Evolutionary conservation across 2,888 invertebrate genomes (phyloP).

Genomic region (Spicauda simplicius): DNA sequence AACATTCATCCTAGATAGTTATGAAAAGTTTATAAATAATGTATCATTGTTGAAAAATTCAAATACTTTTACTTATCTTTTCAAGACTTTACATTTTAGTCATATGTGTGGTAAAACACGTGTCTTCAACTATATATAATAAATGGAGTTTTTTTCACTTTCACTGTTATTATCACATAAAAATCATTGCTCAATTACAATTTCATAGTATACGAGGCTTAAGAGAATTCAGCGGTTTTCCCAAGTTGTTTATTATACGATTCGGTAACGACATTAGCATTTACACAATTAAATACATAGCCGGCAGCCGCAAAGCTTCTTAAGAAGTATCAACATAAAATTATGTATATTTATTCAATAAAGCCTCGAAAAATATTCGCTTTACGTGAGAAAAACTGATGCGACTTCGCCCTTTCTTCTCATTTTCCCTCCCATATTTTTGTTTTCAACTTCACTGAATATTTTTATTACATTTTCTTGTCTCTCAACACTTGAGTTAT

Average conservation of each 20-base stretch:
- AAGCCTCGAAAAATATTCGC: slow-evolving; percentile 72
- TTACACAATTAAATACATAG: slow-evolving; percentile 41
- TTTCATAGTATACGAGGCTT: neutral
- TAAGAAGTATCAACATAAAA: slow-evolving; percentile 64
- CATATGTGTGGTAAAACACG: no score
- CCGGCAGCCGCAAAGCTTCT: slow-evolving; percentile 60
- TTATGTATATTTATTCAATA: slow-evolving; percentile 80
- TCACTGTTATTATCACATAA: neutral
- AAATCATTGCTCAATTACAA: neutral
- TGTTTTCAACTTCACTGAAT: slow-evolving; percentile 77
- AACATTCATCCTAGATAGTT: no score
- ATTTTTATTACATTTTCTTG: slow-evolving; percentile 66
- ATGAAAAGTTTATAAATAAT: no score
- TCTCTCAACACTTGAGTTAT: slow-evolving; percentile 36
- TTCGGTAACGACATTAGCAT: slow-evolving; percentile 44
- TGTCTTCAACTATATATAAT: no score
- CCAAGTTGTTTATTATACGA: slow-evolving; percentile 32
- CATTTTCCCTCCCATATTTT: slow-evolving; percentile 75
- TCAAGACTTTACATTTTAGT: no score
- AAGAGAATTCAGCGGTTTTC: slow-evolving; percentile 7
- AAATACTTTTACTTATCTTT: no score
- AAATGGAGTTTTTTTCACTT: no score
- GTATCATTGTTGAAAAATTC: no score
- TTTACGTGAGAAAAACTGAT: slow-evolving; percentile 69
- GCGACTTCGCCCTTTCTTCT: slow-evolving; percentile 63